Evolutionary conservation across 2,113 vertebrate genomes (phyloP).

Genomic region (Prochilodus magdalenae): DNA sequence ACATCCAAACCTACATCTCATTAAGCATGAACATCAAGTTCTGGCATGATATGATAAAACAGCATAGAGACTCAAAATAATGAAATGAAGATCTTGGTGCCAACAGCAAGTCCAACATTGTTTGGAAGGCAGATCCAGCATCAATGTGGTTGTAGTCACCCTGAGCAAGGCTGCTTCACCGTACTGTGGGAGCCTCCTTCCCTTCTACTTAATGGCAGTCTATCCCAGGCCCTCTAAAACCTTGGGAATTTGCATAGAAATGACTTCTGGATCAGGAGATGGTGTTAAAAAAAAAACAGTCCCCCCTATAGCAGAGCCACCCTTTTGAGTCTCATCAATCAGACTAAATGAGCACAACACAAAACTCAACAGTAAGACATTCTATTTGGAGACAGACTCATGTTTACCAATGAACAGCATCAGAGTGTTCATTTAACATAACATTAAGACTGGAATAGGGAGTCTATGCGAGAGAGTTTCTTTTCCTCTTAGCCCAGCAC

Average conservation of each 20-base stretch:
- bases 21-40: background rate
- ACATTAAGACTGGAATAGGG: slow-evolving; percentile 2
- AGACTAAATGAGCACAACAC: slow-evolving; percentile 37
- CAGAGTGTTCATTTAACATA: slow-evolving; percentile 16
- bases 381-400: slow-evolving; percentile 20
- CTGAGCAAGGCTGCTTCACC: background rate
- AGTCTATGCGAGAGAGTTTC: slow-evolving; percentile 1
- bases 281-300: too few species aligned
- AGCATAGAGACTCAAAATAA: background rate
- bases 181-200: background rate
- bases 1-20: background rate
- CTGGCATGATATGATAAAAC: slow-evolving; percentile 2
- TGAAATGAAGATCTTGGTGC: background rate
- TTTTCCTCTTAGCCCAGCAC: background rate
- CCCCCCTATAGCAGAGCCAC: slow-evolving; percentile 28
- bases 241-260: slow-evolving; percentile 47
- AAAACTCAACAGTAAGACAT: slow-evolving; percentile 8
- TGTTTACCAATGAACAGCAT: slow-evolving; percentile 25
- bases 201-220: slow-evolving; percentile 10
- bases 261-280: slow-evolving; percentile 26
- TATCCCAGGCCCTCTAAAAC: slow-evolving; percentile 14
- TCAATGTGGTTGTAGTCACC: background rate
- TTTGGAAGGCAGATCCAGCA: background rate
- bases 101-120: slow-evolving; percentile 7
- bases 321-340: slow-evolving; percentile 37